A percentile compares a stretch with the other conserved stretches of the same genome.
These are phyloP conservation scores for Lasius platythorax DNA, from an alignment of 2,888 invertebrate species.

Conservation along the genomic window DNA sequence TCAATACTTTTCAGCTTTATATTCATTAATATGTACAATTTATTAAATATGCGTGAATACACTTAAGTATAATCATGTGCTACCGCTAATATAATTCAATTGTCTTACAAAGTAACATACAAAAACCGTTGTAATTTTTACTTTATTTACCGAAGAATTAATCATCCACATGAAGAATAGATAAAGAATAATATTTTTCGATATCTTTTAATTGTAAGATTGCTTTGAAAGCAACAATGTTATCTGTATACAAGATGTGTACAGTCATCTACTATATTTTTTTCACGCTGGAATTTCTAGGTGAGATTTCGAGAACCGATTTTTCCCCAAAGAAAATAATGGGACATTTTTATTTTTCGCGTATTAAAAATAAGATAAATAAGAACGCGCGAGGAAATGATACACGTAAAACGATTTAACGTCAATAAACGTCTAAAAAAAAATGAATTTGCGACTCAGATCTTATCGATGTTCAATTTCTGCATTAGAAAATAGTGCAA, in stretches of 20 bases:
- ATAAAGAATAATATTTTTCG: background rate
- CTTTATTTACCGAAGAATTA: background rate
- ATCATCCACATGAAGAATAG: background rate
- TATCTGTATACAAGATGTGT: background rate
- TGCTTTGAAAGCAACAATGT: background rate
- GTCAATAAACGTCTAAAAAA: background rate
- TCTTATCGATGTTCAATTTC: background rate
- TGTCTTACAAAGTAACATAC: background rate
- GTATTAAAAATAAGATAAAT: background rate
- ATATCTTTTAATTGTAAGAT: background rate
- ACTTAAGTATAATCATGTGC: background rate
- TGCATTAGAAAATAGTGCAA: conserved; percentile 84
- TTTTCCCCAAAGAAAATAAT: background rate
- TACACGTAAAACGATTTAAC: background rate
- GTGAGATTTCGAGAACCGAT: background rate
- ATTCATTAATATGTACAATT: conserved; percentile 1
- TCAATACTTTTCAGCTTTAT: background rate
- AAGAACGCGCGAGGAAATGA: background rate
- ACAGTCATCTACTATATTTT: background rate
- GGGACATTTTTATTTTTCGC: background rate
- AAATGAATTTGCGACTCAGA: background rate
- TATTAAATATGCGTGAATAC: background rate
- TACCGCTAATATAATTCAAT: background rate
- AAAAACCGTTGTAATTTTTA: background rate
- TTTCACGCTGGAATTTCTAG: background rate